Evolutionary conservation across 2,888 invertebrate genomes (phyloP).

Genomic region (Heteropelma amictum): DNA sequence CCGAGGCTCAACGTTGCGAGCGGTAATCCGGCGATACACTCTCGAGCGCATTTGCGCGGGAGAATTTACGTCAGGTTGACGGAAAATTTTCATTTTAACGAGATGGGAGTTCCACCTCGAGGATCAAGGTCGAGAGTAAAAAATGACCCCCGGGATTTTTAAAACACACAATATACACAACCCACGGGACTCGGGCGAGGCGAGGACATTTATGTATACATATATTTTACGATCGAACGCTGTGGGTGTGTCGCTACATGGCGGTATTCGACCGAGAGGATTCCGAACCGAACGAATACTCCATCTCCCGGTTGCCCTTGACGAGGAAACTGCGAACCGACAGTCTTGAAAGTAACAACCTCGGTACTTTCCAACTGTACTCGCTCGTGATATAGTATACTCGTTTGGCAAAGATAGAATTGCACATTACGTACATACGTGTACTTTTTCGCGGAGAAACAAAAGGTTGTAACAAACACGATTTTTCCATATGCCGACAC

Average conservation of each 20-base stretch:
- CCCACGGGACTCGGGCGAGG: background rate
- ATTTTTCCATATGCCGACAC: background rate
- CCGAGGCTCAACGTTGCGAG: background rate
- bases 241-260: slow-evolving; percentile 35
- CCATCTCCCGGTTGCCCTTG: slow-evolving; percentile 56
- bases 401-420: slow-evolving; percentile 13
- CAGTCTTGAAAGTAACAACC: slow-evolving; percentile 55
- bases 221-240: background rate
- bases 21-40: background rate
- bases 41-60: background rate
- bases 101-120: background rate
- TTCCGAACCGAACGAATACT: slow-evolving; percentile 33
- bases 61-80: slow-evolving; percentile 6
- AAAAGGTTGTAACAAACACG: slow-evolving; percentile 1
- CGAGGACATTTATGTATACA: slow-evolving; percentile 1
- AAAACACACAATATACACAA: background rate
- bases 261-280: background rate
- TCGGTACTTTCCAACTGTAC: slow-evolving; percentile 49
- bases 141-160: background rate
- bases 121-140: slow-evolving; percentile 36
- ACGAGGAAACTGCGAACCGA: slow-evolving; percentile 57
- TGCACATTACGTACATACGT: too few relatives aligned
- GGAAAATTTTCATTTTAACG: slow-evolving; percentile 13
- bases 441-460: too few relatives aligned
- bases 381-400: slow-evolving; percentile 15